phyloP scores from a whole-genome alignment of 2,113 vertebrate genomes.

The Elaphurus davidianus region DNA sequence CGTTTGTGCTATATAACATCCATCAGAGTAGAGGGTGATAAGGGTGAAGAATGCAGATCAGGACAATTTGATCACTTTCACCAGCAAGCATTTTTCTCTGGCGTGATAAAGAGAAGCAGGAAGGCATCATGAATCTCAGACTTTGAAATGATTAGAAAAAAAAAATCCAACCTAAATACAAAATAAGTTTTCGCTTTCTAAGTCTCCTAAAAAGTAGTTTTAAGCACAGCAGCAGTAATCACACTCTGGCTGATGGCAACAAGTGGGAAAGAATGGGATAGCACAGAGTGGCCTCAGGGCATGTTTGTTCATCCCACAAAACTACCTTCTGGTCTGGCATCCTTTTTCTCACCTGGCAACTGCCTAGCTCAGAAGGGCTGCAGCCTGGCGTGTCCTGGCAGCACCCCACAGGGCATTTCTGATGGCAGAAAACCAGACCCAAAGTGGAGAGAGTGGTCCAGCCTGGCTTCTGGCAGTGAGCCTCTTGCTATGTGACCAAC shows the following conservation, averaged over 20 bases:
- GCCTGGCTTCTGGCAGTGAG: neutral
- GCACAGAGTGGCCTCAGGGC: neutral
- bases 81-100: neutral
- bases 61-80: neutral
- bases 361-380: neutral
- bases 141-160: neutral
- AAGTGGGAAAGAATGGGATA: constrained; percentile 7
- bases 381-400: neutral
- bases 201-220: neutral
- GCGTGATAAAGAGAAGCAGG: neutral
- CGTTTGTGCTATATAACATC: neutral
- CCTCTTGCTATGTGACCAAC: neutral
- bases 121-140: neutral
- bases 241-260: constrained; percentile 8
- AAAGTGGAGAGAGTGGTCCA: neutral
- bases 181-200: constrained; percentile 42
- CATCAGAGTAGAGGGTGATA: neutral
- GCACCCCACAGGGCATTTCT: neutral
- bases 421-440: neutral
- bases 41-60: neutral
- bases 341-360: constrained; percentile 30
- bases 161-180: constrained; percentile 32
- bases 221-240: constrained; percentile 37
- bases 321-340: constrained; percentile 46
- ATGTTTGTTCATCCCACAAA: constrained; percentile 51